Base-by-base conservation (phyloP, 1,140 invertebrate genomes). In the Homarus americanus region DNA sequence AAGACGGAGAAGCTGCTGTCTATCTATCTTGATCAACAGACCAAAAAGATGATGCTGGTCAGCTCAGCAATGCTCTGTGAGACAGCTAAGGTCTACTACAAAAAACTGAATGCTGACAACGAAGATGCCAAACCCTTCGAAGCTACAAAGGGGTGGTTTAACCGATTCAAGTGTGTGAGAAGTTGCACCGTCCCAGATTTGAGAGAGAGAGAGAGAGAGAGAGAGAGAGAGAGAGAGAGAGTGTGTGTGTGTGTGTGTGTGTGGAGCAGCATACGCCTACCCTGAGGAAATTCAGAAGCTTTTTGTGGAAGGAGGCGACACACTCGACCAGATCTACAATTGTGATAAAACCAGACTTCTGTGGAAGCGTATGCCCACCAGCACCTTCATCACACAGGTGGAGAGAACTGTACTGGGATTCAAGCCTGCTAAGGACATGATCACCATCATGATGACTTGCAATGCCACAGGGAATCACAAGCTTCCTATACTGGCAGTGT, bases 121-220 rank as follows among this genome's bases (percentile, higher is more conserved):
- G 69, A 72, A 72, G 69, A n/a, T 20, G 24, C 10, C 24, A n/a
- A n/a, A n/a, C 10, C 10, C 69, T 72, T 72, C 34, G 34, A 9
- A n/a, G 69, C 69, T n/a, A n/a, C 69, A 72, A 72, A 72, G 69
- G n/a, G 69, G 69, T 72, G 69, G 69, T 72, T 72, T 28, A 72
- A 28, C 34, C 24, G 69, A 32, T 72, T 72, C 69, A 72, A 72
- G 69, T 9, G 9, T 32, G 69, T 20, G 9, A 72, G 34, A 72
- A 72, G 34, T 32, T 63, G n/a, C n/a, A n/a, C n/a, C n/a, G n/a
- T n/a, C n/a, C n/a, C n/a, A n/a, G n/a, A n/a, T n/a, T n/a, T n/a
- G n/a, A n/a, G n/a, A n/a, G n/a, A n/a, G n/a, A n/a, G n/a, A n/a
- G n/a, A n/a, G n/a, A n/a, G n/a, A n/a, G n/a, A n/a, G n/a, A n/a